Base-by-base conservation (phyloP, 2,888 invertebrate species). In the Bombylius major region DNA sequence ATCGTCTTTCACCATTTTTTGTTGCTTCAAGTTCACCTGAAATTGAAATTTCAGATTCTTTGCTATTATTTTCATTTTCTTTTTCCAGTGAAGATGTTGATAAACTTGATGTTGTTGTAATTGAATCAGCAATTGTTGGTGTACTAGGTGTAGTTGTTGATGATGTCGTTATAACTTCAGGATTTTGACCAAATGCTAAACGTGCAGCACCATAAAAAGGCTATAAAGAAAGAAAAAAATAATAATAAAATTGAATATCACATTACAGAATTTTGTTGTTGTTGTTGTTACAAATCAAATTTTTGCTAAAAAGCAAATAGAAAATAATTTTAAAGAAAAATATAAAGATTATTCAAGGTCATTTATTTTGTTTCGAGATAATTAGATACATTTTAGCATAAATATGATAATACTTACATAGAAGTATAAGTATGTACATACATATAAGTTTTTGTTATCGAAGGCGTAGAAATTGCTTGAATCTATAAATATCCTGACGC, bases 201-300 rank as follows among this genome's bases (percentile, higher is more conserved):
- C 82, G 77, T 36, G 82, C 82, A 5, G 82, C 82, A 53, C 82
- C 82, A 62, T 80, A 80, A 70, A 81, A 81, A 51, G 80, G 76
- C 81, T 81, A 65, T 60, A 63, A 63, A 52, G 59, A 49, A 54
- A 34, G 32, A 50, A n/a, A n/a, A n/a, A n/a, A n/a, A n/a, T n/a
- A n/a, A 45, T 23, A 32, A 13, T 34, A 34, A 23, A 31, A 13
- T 47, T 50, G 4, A 44, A 4, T 1, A n/a, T 44, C 6, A 44
- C 1, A 44, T 44, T 44, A 44, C 1, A 13, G 5, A 36, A 36
- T 36, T 36, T 36, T 44, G 12, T 44, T n/a, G 9, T 36, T 44
- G 12, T 44, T n/a, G 9, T 52, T 52, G 13, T n/a, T 46, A 23
- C 12, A 42, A 13, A 42, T 23, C 23, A 23, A 6, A 9, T 50